A percentile compares a stretch with the other conserved stretches of the same genome.
Evolutionary conservation across 2,113 vertebrate genomes (phyloP).

Genomic region (Sebastes schlegelii): DNA sequence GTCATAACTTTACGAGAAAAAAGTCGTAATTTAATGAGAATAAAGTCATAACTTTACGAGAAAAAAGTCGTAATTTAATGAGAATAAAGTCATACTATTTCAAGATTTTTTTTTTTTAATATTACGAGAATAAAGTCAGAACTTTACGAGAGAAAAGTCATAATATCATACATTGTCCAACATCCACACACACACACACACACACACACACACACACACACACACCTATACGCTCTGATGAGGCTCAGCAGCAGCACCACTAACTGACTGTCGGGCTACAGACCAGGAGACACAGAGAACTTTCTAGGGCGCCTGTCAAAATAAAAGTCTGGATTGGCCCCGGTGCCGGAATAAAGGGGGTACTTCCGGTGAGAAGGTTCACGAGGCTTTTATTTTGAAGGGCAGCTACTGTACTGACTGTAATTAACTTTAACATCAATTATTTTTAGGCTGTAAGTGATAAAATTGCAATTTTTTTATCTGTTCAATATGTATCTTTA

Average conservation of each 20-base stretch:
- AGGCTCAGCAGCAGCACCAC: slow-evolving; percentile 41
- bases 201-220: neutral
- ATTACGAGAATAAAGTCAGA: too few species aligned
- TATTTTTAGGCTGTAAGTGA: too few species aligned
- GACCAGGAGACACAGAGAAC: neutral
- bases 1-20: too few species aligned
- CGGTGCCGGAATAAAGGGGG: neutral
- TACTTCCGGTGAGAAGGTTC: neutral
- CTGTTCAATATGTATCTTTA: too few species aligned
- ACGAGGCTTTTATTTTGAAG: slow-evolving; percentile 41
- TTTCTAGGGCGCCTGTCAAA: neutral
- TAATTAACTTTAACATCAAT: neutral
- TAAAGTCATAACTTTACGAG: too few species aligned
- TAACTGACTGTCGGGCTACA: slow-evolving; percentile 26
- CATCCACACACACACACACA: slow-evolving; percentile 28
- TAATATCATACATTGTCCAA: slow-evolving; percentile 29
- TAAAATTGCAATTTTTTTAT: too few species aligned
- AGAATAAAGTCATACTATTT: too few species aligned
- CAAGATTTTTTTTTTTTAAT: too few species aligned
- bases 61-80: too few species aligned
- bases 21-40: too few species aligned
- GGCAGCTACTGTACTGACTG: neutral
- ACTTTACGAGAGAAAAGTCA: too few species aligned
- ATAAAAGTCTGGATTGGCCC: slow-evolving; percentile 37
- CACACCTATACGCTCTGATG: neutral